Percentiles rank a stretch among this genome's conserved stretches.
Conservation (phyloP, 2,888 invertebrate species). For the Congeria kusceri region DNA sequence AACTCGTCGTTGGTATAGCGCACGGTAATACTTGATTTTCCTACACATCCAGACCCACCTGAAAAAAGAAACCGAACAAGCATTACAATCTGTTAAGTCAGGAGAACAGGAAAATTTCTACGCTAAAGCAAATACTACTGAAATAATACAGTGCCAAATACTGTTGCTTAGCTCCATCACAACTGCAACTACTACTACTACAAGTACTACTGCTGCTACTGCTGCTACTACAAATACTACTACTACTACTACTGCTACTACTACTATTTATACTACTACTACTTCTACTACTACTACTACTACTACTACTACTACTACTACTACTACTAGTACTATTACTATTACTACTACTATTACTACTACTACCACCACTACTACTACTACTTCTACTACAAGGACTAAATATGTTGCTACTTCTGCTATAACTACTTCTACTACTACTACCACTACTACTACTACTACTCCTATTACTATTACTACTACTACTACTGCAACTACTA, state of each 20-base stretch:
- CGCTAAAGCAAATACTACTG: no score
- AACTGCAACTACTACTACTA: background rate
- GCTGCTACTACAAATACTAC: background rate
- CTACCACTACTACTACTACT: constrained; percentile 5
- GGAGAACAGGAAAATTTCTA: no score
- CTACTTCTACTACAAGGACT: constrained; percentile 1
- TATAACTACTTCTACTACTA: background rate
- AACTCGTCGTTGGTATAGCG: constrained; percentile 72
- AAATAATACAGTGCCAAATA: no score
- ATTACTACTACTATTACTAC: no score
- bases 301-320: constrained; percentile 11
- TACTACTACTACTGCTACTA: constrained; percentile 10
- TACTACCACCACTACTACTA: background rate
- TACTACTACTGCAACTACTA: constrained; percentile 4
- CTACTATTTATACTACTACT: constrained; percentile 6
- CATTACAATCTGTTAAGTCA: no score
- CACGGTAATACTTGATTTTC: constrained; percentile 81
- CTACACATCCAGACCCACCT: constrained; percentile 80
- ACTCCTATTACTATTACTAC: background rate
- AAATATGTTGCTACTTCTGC: no score
- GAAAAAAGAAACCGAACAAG: no score
- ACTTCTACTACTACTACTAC: constrained; percentile 7
- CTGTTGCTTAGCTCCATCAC: no score
- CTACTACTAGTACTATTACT: background rate
- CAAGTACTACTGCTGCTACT: background rate